Evolutionary conservation across 2,797 vertebrate genomes (phyloP).

Genomic region (Masticophis lateralis): DNA sequence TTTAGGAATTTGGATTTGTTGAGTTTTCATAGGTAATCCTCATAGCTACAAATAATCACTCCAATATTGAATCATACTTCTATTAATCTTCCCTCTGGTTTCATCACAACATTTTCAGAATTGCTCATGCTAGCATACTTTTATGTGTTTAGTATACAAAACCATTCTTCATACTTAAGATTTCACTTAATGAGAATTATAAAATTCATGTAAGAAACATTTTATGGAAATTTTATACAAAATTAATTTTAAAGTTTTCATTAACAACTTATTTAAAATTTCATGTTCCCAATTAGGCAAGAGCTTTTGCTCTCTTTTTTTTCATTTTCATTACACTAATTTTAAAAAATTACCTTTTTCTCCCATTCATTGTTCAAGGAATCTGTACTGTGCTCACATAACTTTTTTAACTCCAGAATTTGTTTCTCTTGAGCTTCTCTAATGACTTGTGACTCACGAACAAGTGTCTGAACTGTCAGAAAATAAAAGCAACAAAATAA

Average conservation of each 20-base stretch:
- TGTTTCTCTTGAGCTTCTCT: conserved; percentile 90
- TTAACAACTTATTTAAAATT: neutral
- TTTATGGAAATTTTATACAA: neutral
- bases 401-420: conserved; percentile 90
- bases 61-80: neutral
- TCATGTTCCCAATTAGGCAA: neutral
- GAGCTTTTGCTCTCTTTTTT: neutral
- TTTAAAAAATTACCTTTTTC: conserved; percentile 81
- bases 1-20: neutral
- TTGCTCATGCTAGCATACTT: neutral
- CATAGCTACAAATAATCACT: neutral
- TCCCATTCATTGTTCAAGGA: conserved; percentile 91
- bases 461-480: conserved; percentile 86
- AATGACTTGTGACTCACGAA: conserved; percentile 89
- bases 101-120: neutral
- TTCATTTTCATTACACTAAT: neutral
- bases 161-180: neutral
- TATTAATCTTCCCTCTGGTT: neutral
- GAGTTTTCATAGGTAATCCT: neutral
- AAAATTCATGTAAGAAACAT: neutral
- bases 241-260: neutral
- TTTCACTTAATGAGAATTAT: neutral
- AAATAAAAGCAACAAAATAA: conserved; percentile 46
- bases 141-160: neutral
- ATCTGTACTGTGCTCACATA: conserved; percentile 85